Evolutionary conservation across 1,140 invertebrate genomes (phyloP).

Genomic region (Drosophila kohkoa): DNA sequence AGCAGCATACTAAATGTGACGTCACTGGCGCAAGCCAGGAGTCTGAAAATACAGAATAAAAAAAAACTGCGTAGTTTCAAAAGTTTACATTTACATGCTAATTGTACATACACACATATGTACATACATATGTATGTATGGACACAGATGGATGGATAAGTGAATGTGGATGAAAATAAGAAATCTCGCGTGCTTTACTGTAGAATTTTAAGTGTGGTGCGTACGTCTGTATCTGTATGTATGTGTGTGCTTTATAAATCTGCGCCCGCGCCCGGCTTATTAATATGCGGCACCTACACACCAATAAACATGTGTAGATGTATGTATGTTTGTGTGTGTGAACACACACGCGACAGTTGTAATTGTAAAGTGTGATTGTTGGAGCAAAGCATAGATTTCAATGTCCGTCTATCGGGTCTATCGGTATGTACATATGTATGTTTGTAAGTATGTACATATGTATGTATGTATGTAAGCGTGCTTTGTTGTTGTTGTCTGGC

Average conservation of each 20-base stretch:
- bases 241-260: slow-evolving; percentile 8
- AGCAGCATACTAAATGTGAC: slow-evolving; percentile 16
- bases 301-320: slow-evolving; percentile 4
- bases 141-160: background rate
- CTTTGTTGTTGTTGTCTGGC: background rate
- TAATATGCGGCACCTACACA: slow-evolving; percentile 34
- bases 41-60: slow-evolving; percentile 11
- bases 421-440: background rate
- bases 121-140: too few species aligned
- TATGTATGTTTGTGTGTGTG: background rate
- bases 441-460: slow-evolving; percentile 3
- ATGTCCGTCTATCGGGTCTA: too few species aligned
- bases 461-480: background rate
- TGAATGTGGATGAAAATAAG: slow-evolving; percentile 16
- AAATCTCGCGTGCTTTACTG: slow-evolving; percentile 5
- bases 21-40: slow-evolving; percentile 23
- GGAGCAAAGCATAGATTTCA: background rate
- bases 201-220: slow-evolving; percentile 26
- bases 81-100: slow-evolving; percentile 27
- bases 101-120: slow-evolving; percentile 2
- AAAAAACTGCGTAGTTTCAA: slow-evolving; percentile 41
- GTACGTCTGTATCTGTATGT: slow-evolving; percentile 3
- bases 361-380: slow-evolving; percentile 16
- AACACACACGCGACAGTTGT: slow-evolving; percentile 22
- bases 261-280: slow-evolving; percentile 44